Conservation (phyloP, 2,797 vertebrate genomes). For the Leptodactylus fallax region DNA sequence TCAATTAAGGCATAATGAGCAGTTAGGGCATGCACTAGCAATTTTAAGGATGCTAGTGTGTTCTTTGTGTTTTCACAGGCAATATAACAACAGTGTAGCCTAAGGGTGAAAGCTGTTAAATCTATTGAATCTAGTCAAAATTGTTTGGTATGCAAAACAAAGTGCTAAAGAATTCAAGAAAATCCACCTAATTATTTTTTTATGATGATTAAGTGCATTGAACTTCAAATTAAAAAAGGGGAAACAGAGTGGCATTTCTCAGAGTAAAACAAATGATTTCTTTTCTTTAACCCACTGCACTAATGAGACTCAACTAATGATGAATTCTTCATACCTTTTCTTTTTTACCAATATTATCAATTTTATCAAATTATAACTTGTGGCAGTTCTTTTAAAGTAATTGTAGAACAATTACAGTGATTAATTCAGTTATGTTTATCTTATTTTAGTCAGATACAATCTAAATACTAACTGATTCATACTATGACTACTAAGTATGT, state of each 20-base stretch:
- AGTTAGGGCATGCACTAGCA: constrained; percentile 55
- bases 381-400: background rate
- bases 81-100: constrained; percentile 53
- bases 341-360: constrained; percentile 36
- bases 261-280: background rate
- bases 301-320: constrained; percentile 17
- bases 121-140: constrained; percentile 60
- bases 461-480: constrained; percentile 8
- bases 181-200: constrained; percentile 54
- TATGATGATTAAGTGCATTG: constrained; percentile 57
- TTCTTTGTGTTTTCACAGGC: constrained; percentile 44
- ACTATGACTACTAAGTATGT: background rate
- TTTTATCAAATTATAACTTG: background rate
- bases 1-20: constrained; percentile 56
- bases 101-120: constrained; percentile 59
- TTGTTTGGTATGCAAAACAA: constrained; percentile 60
- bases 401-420: constrained; percentile 7
- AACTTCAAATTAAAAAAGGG: constrained; percentile 17
- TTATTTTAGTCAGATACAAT: constrained; percentile 26
- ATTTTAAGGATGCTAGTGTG: constrained; percentile 50
- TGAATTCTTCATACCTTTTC: constrained; percentile 31
- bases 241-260: constrained; percentile 37
- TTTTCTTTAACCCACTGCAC: constrained; percentile 7
- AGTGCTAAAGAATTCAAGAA: constrained; percentile 52
- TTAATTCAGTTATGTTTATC: constrained; percentile 22